Base-by-base conservation (phyloP, 2,797 vertebrate genomes). In the Anguilla pacifica region DNA sequence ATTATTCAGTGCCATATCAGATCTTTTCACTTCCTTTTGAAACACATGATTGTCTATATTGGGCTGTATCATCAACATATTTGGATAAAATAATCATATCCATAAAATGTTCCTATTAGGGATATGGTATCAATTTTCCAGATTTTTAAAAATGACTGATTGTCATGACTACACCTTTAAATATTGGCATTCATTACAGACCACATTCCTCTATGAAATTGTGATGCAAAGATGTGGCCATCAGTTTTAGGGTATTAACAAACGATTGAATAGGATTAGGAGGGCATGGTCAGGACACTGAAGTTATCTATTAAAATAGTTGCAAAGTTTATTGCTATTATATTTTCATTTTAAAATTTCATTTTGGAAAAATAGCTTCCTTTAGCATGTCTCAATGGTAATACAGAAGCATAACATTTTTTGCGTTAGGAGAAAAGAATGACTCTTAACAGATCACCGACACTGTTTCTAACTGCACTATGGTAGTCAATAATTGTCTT, bases 211-310 rank as follows among this genome's bases (percentile, higher is more conserved):
- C 64, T 70, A 39, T 13, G 72, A 77, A 39, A 77, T 77, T 39
- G 39, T 35, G 6, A 0, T 35, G 15, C 31, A 77, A 35, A 17
- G 31, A 77, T 39, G 13, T 77, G 28, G 28, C 19, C 9, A 22
- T 64, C 59, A 64, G 59, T 64, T 64, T 53, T 53, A 53, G 51
- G 51, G 51, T 81, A 81, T 81, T 49, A 22, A 82, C 79, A 82
- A 82, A 43, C 2, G 11, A 82, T 51, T 49, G 43, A 22, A 49
- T n/a, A 51, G 43, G 6, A 82, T 82, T 49, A 3, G 1, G 22
- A 51, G 79, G 43, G 22, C 46, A 51, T 82, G 15, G 19, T 82
- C 22, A 6, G 19, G 64, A 70, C 25, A 70, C 25, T 67, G 64
- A 67, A 57, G 19, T 82, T 82, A 82, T 22, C 79, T 25, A 22